phyloP scores from a whole-genome alignment of 2,888 invertebrate genomes.

The Tenthredo scrophulariae region DNA sequence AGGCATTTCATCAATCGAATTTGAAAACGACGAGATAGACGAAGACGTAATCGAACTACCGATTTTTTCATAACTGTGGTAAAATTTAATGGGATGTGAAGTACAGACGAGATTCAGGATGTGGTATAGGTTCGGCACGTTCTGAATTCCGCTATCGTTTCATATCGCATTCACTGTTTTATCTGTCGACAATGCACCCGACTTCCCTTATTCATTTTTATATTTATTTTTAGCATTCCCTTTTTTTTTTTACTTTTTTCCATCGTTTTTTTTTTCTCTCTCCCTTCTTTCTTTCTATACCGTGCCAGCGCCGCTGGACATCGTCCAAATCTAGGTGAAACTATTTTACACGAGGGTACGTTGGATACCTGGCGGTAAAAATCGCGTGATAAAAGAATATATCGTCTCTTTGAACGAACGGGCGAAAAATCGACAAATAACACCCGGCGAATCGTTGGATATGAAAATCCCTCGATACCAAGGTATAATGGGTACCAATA shows the following conservation, averaged over 20 bases:
- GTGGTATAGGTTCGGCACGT: constrained; percentile 17
- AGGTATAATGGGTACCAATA: not conserved
- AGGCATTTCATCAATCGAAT: not conserved
- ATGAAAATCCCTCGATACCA: constrained; percentile 6
- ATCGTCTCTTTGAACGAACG: constrained; percentile 7
- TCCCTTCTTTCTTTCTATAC: not conserved
- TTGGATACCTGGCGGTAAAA: not conserved
- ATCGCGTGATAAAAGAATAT: constrained; percentile 38
- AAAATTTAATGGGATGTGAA: not conserved
- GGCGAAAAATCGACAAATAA: not conserved
- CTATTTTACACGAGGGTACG: not conserved
- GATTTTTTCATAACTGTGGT: not conserved
- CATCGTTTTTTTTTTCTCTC: not conserved
- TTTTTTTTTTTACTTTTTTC: not conserved
- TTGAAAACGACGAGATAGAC: not conserved
- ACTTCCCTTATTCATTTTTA: not conserved
- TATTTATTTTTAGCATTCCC: not conserved
- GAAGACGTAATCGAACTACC: not conserved
- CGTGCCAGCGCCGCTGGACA: not conserved
- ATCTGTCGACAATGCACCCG: constrained; percentile 1
- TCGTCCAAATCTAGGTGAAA: constrained; percentile 36
- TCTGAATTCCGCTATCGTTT: constrained; percentile 5
- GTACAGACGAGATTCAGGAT: constrained; percentile 20
- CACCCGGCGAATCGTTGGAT: not conserved
- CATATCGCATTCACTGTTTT: not conserved